Evolutionary conservation across 1,140 invertebrate genomes (phyloP).

Genomic region (Heterodera schachtii): DNA sequence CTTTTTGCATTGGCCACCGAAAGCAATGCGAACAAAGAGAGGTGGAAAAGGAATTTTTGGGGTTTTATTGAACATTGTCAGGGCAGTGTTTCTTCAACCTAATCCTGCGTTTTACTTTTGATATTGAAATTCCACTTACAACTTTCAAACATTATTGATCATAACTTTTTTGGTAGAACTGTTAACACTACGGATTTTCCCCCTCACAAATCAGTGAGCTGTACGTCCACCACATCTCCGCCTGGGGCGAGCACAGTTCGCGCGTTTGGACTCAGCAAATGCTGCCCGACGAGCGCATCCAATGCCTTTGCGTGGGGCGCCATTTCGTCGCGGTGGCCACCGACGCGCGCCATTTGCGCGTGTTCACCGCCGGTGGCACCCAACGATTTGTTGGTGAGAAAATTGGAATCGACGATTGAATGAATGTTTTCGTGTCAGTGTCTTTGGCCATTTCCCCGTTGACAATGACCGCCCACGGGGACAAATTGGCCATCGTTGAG

Average conservation of each 20-base stretch:
- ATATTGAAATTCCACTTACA: no score
- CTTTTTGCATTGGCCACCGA: conserved; percentile 35
- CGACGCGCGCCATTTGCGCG: conserved; percentile 28
- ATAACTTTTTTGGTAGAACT: not conserved
- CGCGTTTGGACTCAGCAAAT: conserved; percentile 30
- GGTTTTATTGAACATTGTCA: no score
- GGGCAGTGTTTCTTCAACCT: no score
- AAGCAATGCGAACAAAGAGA: conserved; percentile 28
- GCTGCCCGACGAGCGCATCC: conserved; percentile 21
- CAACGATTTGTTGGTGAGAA: conserved; percentile 26
- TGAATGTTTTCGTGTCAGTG: conserved; percentile 16
- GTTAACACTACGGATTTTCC: no score
- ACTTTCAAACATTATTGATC: no score
- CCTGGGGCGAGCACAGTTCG: conserved; percentile 30
- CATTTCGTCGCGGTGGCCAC: conserved; percentile 33
- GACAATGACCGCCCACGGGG: conserved; percentile 27
- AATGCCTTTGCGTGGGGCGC: conserved; percentile 24
- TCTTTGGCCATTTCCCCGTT: conserved; percentile 22
- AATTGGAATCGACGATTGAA: not conserved
- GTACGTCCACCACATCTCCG: conserved; percentile 31
- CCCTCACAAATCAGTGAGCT: conserved; percentile 14
- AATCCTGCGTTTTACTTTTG: no score
- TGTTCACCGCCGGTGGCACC: conserved; percentile 35
- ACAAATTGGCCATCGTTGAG: conserved; percentile 10
- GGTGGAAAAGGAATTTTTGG: not conserved